Percentiles rank a stretch among this genome's conserved stretches.
phyloP scores from a whole-genome alignment of 2,113 vertebrate species.

The Nestor notabilis region DNA sequence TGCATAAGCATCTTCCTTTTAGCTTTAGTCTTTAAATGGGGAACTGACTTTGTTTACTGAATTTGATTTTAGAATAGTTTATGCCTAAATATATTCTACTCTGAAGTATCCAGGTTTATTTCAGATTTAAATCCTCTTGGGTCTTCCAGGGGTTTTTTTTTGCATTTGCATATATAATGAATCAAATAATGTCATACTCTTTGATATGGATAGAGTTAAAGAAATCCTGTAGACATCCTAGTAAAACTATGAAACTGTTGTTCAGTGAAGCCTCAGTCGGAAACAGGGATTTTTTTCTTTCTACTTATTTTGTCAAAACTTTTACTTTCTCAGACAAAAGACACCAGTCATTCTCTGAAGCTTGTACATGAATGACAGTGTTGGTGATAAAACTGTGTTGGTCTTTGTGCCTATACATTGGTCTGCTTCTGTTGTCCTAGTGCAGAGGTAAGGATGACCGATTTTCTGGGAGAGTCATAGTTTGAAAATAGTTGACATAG shows the following conservation, averaged over 20 bases:
- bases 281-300: not conserved
- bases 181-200: not conserved
- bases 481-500: not conserved
- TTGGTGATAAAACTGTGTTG: not conserved
- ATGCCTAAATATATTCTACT: not conserved
- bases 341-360: not conserved
- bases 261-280: not conserved
- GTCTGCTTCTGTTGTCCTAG: not conserved
- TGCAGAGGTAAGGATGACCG: not conserved
- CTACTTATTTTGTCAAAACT: not conserved
- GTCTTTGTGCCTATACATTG: not conserved
- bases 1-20: not conserved
- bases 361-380: not conserved
- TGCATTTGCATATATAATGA: not conserved
- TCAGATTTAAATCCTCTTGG: not conserved
- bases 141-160: not conserved
- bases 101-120: not conserved
- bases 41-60: not conserved
- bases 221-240: not conserved
- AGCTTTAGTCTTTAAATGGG: not conserved
- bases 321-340: not conserved
- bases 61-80: not conserved
- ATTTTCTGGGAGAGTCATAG: not conserved
- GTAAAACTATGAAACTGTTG: not conserved
- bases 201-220: not conserved